A percentile compares a stretch with the other conserved stretches of the same genome.
Evolutionary conservation across 2,797 vertebrate species (phyloP).

Genomic region (Takifugu rubripes): DNA sequence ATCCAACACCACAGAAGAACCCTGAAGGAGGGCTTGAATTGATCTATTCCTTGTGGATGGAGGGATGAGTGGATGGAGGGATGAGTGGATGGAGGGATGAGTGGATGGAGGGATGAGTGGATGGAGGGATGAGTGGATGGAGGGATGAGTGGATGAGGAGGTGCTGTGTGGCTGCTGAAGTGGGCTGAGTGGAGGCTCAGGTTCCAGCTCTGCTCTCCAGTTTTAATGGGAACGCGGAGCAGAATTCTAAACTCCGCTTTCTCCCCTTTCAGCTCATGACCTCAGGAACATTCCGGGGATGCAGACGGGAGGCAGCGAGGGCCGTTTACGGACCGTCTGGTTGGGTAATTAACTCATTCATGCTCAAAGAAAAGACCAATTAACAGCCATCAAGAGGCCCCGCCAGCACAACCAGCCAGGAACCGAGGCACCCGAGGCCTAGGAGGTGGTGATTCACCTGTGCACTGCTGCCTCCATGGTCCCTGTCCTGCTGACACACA

Average conservation of each 20-base stretch:
- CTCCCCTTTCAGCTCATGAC: slow-evolving; percentile 29
- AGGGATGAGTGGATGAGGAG: slow-evolving; percentile 52
- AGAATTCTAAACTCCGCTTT: slow-evolving; percentile 47
- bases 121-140: slow-evolving; percentile 24
- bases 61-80: slow-evolving; percentile 50
- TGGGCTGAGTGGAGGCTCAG: slow-evolving; percentile 21
- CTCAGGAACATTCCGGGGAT: slow-evolving; percentile 27
- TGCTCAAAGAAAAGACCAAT: slow-evolving; percentile 63
- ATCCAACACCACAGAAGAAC: slow-evolving; percentile 1
- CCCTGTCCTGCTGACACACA: too few relatives aligned
- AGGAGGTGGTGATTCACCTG: too few relatives aligned
- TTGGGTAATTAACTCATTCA: slow-evolving; percentile 70
- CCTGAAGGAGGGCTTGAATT: slow-evolving; percentile 56
- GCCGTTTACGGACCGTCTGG: slow-evolving; percentile 60
- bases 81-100: slow-evolving; percentile 23
- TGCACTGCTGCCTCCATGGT: too few relatives aligned
- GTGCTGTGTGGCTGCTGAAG: slow-evolving; percentile 27
- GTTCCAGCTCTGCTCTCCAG: slow-evolving; percentile 20
- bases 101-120: slow-evolving; percentile 33
- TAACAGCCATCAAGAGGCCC: slow-evolving; percentile 58
- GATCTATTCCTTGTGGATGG: slow-evolving; percentile 49
- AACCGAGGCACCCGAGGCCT: too few relatives aligned
- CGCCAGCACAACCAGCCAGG: background rate
- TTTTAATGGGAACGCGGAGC: slow-evolving; percentile 56
- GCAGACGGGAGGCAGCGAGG: slow-evolving; percentile 26